Percentiles rank a stretch among this genome's conserved stretches.
phyloP scores from a whole-genome alignment of 2,888 invertebrate species.

The Chymomyza amoena region DNA sequence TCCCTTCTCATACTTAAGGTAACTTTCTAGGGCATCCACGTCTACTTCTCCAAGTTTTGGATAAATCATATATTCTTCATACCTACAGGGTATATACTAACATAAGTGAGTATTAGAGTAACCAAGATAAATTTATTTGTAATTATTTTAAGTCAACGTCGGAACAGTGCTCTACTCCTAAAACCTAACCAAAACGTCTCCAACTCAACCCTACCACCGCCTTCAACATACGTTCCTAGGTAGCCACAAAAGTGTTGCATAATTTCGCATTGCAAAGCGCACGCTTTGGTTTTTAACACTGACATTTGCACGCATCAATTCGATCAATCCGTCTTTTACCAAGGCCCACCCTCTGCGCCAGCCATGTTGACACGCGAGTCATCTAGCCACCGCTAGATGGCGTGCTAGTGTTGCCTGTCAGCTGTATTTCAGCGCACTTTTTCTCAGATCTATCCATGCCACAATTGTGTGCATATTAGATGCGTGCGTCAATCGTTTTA shows the following conservation, averaged over 20 bases:
- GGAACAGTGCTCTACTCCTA: too few species aligned
- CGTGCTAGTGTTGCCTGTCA: constrained; percentile 45
- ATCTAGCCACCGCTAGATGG: constrained; percentile 37
- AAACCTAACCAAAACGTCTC: too few species aligned
- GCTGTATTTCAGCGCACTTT: constrained; percentile 15
- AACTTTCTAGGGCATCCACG: too few species aligned
- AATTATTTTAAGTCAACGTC: too few species aligned
- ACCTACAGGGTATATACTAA: too few species aligned
- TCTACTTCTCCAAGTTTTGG: too few species aligned
- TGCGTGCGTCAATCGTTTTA: not conserved
- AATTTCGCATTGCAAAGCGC: not conserved
- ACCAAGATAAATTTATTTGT: too few species aligned
- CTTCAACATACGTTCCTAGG: too few species aligned
- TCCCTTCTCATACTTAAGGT: too few species aligned
- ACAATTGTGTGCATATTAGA: not conserved
- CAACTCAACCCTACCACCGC: too few species aligned
- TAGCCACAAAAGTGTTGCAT: not conserved
- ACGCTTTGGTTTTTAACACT: constrained; percentile 1
- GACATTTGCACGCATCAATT: constrained; percentile 50
- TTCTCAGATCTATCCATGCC: constrained; percentile 20
- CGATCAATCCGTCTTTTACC: constrained; percentile 42
- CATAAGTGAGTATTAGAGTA: too few species aligned
- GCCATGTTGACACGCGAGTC: not conserved
- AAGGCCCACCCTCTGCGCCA: not conserved
- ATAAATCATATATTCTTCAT: too few species aligned